Percentiles rank a stretch among this genome's conserved stretches.
These are phyloP conservation scores for Gisinianus flammeolus DNA, from an alignment of 2,888 invertebrate species.

Conservation along the genomic window DNA sequence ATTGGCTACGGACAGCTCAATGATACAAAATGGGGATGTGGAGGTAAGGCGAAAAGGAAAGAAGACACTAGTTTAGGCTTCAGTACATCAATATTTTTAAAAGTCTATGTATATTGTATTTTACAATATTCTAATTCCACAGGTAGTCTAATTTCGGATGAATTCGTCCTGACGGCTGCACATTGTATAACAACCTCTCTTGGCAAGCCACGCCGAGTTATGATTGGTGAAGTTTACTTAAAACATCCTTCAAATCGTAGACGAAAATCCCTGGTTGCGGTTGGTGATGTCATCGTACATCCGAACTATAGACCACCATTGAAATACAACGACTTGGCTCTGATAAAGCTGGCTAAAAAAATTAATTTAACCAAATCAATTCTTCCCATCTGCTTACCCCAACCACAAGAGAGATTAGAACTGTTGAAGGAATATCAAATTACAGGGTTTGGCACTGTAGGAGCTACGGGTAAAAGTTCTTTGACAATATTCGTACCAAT, in stretches of 20 bases:
- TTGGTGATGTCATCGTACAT: slow-evolving; percentile 46
- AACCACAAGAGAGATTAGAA: slow-evolving; percentile 62
- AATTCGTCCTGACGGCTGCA: slow-evolving; percentile 41
- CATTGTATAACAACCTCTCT: slow-evolving; percentile 49
- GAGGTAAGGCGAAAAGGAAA: too few species aligned
- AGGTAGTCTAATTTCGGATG: neutral
- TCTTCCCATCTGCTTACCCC: slow-evolving; percentile 67
- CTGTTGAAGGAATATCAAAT: slow-evolving; percentile 34
- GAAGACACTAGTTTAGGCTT: too few species aligned
- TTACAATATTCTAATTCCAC: too few species aligned
- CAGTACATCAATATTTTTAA: too few species aligned
- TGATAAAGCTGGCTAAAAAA: slow-evolving; percentile 47
- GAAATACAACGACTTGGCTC: slow-evolving; percentile 55
- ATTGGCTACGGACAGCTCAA: neutral
- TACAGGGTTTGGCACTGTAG: slow-evolving; percentile 51
- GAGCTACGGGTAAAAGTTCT: slow-evolving; percentile 45
- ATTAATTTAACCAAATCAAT: slow-evolving; percentile 47
- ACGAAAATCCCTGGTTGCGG: neutral
- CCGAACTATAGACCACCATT: slow-evolving; percentile 46
- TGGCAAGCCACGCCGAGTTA: neutral
- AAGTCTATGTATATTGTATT: too few species aligned
- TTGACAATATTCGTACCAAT: too few species aligned
- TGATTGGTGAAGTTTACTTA: slow-evolving; percentile 11
- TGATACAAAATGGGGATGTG: neutral
- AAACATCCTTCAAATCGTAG: slow-evolving; percentile 1